Conservation (phyloP, 1,140 invertebrate genomes). For the Agrilus planipennis region DNA sequence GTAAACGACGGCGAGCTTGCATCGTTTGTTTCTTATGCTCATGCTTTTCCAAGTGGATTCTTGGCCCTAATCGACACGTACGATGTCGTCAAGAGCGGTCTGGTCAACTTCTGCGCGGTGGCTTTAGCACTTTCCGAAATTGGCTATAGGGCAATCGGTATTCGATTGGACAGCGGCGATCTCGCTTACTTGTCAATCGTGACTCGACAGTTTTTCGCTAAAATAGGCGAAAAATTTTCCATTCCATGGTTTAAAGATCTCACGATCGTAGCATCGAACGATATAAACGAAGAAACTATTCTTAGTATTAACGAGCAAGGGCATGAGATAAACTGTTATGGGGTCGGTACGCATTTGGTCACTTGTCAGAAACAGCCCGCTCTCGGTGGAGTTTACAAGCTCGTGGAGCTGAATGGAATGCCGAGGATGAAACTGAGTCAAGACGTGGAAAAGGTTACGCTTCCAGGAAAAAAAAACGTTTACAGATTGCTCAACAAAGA, state of each 20-base stretch:
- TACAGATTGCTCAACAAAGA: slow-evolving; percentile 77
- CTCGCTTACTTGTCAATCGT: slow-evolving; percentile 88
- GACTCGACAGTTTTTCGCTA: slow-evolving; percentile 68
- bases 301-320: slow-evolving; percentile 94
- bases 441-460: slow-evolving; percentile 95
- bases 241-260: slow-evolving; percentile 80
- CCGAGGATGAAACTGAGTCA: slow-evolving; percentile 96
- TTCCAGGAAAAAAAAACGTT: slow-evolving; percentile 81
- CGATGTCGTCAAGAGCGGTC: slow-evolving; percentile 94
- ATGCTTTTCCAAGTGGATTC: slow-evolving; percentile 90
- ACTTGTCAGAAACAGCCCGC: slow-evolving; percentile 88
- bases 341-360: slow-evolving; percentile 72
- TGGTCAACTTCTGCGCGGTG: slow-evolving; percentile 95
- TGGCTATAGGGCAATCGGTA: slow-evolving; percentile 80
- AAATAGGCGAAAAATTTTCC: slow-evolving; percentile 62
- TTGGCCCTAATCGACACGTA: slow-evolving; percentile 97
- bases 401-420: slow-evolving; percentile 85
- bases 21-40: slow-evolving; percentile 91
- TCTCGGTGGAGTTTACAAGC: slow-evolving; percentile 95
- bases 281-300: slow-evolving; percentile 99
- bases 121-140: slow-evolving; percentile 84
- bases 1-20: slow-evolving; percentile 84
- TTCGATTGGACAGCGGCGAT: slow-evolving; percentile 95
- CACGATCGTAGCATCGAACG: slow-evolving; percentile 94
- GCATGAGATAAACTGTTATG: slow-evolving; percentile 92